phyloP scores from a whole-genome alignment of 2,888 invertebrate genomes.

The Melolontha melolontha region DNA sequence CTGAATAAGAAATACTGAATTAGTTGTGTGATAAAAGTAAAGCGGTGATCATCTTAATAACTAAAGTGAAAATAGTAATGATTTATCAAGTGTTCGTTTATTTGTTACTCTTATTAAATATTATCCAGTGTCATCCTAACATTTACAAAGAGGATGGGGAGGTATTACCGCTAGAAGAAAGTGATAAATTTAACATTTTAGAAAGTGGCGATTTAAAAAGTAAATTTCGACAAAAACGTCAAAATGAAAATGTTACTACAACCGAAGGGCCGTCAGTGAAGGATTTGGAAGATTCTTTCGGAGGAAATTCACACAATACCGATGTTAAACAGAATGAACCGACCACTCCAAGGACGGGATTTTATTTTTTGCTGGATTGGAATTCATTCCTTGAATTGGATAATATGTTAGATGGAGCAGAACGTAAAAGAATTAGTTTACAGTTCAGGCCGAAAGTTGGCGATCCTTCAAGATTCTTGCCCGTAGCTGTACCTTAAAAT shows the following conservation, averaged over 20 bases:
- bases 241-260: conserved; percentile 41
- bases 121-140: conserved; percentile 1
- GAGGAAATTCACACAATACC: conserved; percentile 70
- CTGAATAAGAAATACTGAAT: conserved; percentile 7
- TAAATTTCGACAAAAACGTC: conserved; percentile 32
- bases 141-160: background rate
- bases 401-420: conserved; percentile 67
- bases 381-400: conserved; percentile 88
- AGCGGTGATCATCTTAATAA: background rate
- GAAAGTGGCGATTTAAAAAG: background rate
- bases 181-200: conserved; percentile 21
- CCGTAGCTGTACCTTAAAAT: conserved; percentile 78
- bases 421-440: conserved; percentile 78
- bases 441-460: conserved; percentile 85
- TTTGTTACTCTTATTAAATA: background rate
- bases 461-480: conserved; percentile 82
- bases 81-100: background rate
- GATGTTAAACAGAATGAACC: conserved; percentile 74
- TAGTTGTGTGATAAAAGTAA: conserved; percentile 16
- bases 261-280: conserved; percentile 50
- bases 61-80: conserved; percentile 4
- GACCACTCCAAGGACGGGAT: conserved; percentile 78
- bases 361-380: conserved; percentile 89
- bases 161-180: conserved; percentile 3
- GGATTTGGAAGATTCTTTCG: conserved; percentile 83